Conservation (phyloP, 2,888 invertebrate genomes). For the Chaetogeoica ovagalla region DNA sequence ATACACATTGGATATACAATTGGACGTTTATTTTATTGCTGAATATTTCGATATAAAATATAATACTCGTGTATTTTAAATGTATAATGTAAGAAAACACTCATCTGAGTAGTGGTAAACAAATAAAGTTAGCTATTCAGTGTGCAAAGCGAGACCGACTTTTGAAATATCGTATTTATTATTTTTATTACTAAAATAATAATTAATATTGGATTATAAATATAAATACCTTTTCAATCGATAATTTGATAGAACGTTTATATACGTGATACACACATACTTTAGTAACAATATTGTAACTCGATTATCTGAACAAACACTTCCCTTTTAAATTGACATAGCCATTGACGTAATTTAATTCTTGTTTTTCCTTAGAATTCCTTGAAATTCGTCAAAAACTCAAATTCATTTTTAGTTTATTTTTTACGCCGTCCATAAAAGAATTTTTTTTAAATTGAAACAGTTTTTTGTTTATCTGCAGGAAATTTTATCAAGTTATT, state of each 20-base stretch:
- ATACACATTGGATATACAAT: no score
- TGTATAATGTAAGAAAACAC: not conserved
- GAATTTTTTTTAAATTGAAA: not conserved
- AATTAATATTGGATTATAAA: not conserved
- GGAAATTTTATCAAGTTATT: not conserved
- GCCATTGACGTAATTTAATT: not conserved
- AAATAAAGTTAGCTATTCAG: no score
- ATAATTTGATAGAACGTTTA: not conserved
- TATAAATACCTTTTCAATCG: constrained; percentile 1
- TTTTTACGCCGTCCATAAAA: not conserved
- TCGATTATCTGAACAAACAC: not conserved
- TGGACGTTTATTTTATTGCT: no score
- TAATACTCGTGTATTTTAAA: not conserved
- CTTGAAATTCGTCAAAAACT: not conserved
- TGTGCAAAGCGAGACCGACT: not conserved
- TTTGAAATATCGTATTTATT: not conserved
- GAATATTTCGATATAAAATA: no score
- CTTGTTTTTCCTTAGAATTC: not conserved
- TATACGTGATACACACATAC: not conserved
- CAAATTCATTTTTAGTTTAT: not conserved
- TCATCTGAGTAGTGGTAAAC: no score
- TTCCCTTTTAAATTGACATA: constrained; percentile 5
- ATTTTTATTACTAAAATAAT: not conserved
- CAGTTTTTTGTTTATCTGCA: not conserved
- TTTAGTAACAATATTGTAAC: not conserved